Base-by-base conservation (phyloP, 2,113 vertebrate species). In the Lethenteron camtschaticum region DNA sequence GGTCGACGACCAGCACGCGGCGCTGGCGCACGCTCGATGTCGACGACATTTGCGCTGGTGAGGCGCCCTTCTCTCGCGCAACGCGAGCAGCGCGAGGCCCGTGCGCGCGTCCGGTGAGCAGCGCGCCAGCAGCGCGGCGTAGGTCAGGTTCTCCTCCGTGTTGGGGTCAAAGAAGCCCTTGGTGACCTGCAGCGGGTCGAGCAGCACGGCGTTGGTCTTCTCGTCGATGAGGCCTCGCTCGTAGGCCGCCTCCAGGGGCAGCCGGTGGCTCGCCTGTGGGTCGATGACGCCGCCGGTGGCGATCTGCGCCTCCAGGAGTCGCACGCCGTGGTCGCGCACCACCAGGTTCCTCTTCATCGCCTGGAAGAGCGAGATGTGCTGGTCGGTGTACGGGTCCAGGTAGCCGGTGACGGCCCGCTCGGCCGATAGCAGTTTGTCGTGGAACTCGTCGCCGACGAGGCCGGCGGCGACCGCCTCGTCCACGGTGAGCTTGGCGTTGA, bases 21-120 rank as follows among this genome's bases (percentile, higher is more conserved):
- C 92, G 89, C 77, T 99, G 96, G 73, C 92, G 94, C 70, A 97
- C 90, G 0, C 90, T 95, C 4, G 92, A 92, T 75, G 91, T 96
- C 72, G 94, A 92, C 2, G 94, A 95, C 0, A 87, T 85, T 86
- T 90, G 60, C 79, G 85, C 76, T 99, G 92, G 1, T 83, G 78
- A 74, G 16, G 13, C 16, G 13, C 59, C 24, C 63, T 66, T 1
- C 10, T 9, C 11, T 66, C 63, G n/a, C 3, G n/a, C 10, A 99
- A 75, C 0, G 85, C 82, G 59, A 99, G 79, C 74, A 96, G 79
- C 16, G 70, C 76, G 68, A 90, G 79, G 4, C 87, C 88, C 0
- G 88, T 94, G 75, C 84, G 81, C 70, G 81, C 80, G 78, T 96
- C 90, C 0, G 75, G 79, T 68, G 76, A 78, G 78, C 92, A 96